phyloP scores from a whole-genome alignment of 2,888 invertebrate species.

The Pteria penguin region DNA sequence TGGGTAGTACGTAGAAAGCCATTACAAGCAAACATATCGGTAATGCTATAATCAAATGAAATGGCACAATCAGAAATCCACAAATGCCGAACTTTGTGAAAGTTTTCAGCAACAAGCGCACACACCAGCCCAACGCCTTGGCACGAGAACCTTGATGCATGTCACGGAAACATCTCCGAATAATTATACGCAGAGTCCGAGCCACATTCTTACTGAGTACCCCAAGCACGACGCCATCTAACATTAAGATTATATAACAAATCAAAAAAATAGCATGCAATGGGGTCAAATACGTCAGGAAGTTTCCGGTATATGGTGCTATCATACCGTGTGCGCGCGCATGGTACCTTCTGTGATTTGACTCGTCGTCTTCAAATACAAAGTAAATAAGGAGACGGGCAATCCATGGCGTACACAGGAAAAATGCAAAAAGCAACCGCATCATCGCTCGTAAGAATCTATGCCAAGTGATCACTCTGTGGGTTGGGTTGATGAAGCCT shows the following conservation, averaged over 20 bases:
- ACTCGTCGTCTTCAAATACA: conserved; percentile 9
- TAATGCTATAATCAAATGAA: background rate
- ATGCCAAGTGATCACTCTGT: background rate
- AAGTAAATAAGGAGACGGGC: conserved; percentile 4
- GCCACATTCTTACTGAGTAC: background rate
- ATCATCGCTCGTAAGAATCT: background rate
- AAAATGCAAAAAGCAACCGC: background rate
- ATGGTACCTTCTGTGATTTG: background rate
- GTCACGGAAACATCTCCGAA: conserved; percentile 7
- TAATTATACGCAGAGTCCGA: background rate
- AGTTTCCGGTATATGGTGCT: background rate
- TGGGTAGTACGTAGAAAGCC: background rate
- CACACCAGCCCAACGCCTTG: background rate
- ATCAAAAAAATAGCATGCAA: conserved; percentile 19
- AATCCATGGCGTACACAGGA: conserved; percentile 11
- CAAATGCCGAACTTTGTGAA: conserved; percentile 11
- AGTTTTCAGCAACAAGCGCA: background rate
- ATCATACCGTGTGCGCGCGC: background rate
- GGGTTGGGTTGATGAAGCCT: background rate
- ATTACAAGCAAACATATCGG: background rate
- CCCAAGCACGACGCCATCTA: conserved; percentile 14
- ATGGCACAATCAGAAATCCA: background rate
- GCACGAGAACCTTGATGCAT: background rate
- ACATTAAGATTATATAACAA: conserved; percentile 8
- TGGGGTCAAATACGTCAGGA: conserved; percentile 4